Percentiles rank a stretch among this genome's conserved stretches.
Evolutionary conservation across 2,888 invertebrate genomes (phyloP).

Genomic region (Exephanes ischioxanthus): DNA sequence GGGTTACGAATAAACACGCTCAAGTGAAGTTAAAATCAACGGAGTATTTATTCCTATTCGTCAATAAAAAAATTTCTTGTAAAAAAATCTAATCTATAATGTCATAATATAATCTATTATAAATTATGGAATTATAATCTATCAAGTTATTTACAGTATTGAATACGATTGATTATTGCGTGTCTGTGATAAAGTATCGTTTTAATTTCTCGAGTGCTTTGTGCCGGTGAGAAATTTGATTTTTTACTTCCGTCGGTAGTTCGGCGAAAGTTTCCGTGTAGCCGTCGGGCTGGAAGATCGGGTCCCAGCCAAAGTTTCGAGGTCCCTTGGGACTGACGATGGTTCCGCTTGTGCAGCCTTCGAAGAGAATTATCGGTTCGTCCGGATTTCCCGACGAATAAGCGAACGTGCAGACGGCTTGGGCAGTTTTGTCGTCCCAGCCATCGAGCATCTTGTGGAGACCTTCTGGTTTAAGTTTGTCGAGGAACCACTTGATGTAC

Average conservation of each 20-base stretch:
- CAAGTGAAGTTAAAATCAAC: too few relatives aligned
- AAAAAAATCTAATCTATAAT: too few relatives aligned
- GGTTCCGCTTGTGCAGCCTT: conserved; percentile 90
- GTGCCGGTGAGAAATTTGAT: conserved; percentile 96
- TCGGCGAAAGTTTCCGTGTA: conserved; percentile 95
- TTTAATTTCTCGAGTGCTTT: conserved; percentile 91
- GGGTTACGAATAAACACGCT: too few relatives aligned
- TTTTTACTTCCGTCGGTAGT: conserved; percentile 95
- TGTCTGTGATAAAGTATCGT: conserved; percentile 86
- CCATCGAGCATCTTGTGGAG: conserved; percentile 90
- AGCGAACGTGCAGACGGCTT: conserved; percentile 97
- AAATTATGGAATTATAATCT: conserved; percentile 71
- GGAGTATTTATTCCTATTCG: too few relatives aligned
- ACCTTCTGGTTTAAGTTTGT: conserved; percentile 95
- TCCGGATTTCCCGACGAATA: conserved; percentile 89
- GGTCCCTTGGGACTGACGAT: conserved; percentile 96
- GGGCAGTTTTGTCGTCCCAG: conserved; percentile 97
- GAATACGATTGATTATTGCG: background rate
- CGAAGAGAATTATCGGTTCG: conserved; percentile 90
- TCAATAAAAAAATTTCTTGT: too few relatives aligned
- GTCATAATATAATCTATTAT: too few relatives aligned
- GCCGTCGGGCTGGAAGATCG: conserved; percentile 95
- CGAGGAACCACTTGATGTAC: conserved; percentile 99
- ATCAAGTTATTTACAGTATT: conserved; percentile 85
- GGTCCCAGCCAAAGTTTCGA: conserved; percentile 98